A percentile compares a stretch with the other conserved stretches of the same genome.
Conservation (phyloP, 2,888 invertebrate genomes). For the Coecobrya sp. region DNA sequence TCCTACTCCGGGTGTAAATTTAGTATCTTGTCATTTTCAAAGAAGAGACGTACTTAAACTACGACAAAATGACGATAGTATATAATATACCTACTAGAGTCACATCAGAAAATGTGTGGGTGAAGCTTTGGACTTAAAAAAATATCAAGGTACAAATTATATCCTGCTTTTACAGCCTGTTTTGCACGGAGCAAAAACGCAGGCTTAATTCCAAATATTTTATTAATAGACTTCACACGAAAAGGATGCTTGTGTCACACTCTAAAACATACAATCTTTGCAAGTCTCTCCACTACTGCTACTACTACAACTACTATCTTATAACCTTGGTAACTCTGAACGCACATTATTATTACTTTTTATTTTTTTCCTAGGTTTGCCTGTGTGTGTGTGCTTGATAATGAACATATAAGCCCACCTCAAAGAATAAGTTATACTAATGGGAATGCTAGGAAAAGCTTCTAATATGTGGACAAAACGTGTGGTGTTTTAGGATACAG, state of each 20-base stretch:
- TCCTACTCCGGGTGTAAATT: too few species aligned
- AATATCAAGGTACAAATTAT: not conserved
- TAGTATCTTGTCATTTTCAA: not conserved
- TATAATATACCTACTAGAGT: not conserved
- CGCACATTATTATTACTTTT: slow-evolving; percentile 41
- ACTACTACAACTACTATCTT: not conserved
- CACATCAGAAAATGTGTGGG: not conserved
- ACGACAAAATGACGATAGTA: not conserved
- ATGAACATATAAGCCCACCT: not conserved
- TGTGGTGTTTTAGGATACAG: not conserved
- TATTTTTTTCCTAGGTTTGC: not conserved
- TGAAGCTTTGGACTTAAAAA: not conserved
- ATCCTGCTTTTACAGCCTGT: slow-evolving; percentile 10
- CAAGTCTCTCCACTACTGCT: not conserved
- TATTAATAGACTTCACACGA: slow-evolving; percentile 70
- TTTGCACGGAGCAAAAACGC: slow-evolving; percentile 6
- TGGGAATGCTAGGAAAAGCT: slow-evolving; percentile 34
- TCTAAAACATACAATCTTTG: slow-evolving; percentile 21
- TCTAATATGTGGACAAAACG: slow-evolving; percentile 8
- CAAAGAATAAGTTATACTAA: slow-evolving; percentile 13
- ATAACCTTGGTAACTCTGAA: not conserved
- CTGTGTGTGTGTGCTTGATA: not conserved
- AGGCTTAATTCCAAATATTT: slow-evolving; percentile 68
- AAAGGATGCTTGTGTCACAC: slow-evolving; percentile 1
- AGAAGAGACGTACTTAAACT: not conserved